phyloP scores from a whole-genome alignment of 1,140 invertebrate genomes.

The Propsilocerus akamusi region DNA sequence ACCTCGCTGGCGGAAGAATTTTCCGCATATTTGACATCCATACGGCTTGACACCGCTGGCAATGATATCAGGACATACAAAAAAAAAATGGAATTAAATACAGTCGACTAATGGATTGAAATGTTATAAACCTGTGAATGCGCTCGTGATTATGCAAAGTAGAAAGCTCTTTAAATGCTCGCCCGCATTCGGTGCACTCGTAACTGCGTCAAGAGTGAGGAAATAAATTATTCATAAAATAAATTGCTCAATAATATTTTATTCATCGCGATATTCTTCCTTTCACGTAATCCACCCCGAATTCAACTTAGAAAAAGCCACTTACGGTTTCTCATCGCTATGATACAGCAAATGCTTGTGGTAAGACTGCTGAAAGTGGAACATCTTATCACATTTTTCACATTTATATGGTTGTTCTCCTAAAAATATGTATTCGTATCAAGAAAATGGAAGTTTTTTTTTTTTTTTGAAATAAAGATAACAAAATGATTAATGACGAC shows the following conservation, averaged over 20 bases:
- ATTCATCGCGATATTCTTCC: no score
- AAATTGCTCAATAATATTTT: no score
- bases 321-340: conserved; percentile 57
- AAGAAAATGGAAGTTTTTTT: background rate
- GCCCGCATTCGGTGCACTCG: conserved; percentile 54
- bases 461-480: no score
- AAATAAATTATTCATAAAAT: no score
- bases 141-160: conserved; percentile 74
- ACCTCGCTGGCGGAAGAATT: conserved; percentile 58
- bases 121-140: conserved; percentile 32
- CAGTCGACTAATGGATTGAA: background rate
- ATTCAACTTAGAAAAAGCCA: no score
- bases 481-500: background rate
- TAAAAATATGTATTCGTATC: conserved; percentile 22
- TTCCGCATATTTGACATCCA: conserved; percentile 76
- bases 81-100: background rate
- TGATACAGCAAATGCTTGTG: conserved; percentile 77
- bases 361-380: conserved; percentile 81
- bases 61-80: no score
- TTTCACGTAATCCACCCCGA: no score
- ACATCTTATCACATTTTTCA: conserved; percentile 66
- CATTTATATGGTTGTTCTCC: conserved; percentile 79
- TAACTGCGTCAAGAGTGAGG: conserved; percentile 25
- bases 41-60: conserved; percentile 80
- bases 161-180: conserved; percentile 73